Conservation (phyloP, 2,888 invertebrate species). For the Disparrhopalites patrizii region DNA sequence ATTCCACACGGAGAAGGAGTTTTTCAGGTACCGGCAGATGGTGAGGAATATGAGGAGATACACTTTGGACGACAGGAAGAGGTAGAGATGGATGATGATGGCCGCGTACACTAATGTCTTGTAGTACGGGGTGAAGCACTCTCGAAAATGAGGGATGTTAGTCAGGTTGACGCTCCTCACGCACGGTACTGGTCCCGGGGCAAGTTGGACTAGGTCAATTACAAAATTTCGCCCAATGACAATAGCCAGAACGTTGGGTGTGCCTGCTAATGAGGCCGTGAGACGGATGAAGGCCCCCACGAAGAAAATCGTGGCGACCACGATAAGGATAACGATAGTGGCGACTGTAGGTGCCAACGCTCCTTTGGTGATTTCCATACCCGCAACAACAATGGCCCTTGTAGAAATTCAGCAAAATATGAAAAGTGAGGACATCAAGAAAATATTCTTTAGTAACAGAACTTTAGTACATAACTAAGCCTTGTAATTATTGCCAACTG, state of each 20-base stretch:
- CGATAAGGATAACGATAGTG: not conserved
- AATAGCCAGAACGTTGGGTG: not conserved
- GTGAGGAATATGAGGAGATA: constrained; percentile 33
- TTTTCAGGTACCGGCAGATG: constrained; percentile 26
- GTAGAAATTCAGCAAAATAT: too few relatives aligned
- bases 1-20: constrained; percentile 38
- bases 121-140: too few relatives aligned
- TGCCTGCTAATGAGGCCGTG: not conserved
- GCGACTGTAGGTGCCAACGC: not conserved
- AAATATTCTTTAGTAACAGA: too few relatives aligned
- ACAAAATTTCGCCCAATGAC: not conserved
- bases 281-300: not conserved
- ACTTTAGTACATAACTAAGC: too few relatives aligned
- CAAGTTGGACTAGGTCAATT: not conserved
- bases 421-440: too few relatives aligned
- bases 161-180: too few relatives aligned
- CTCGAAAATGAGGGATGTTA: too few relatives aligned
- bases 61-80: constrained; percentile 33
- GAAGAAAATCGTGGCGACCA: not conserved
- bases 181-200: not conserved
- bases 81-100: not conserved
- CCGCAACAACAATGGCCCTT: not conserved
- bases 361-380: constrained; percentile 17
- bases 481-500: too few relatives aligned
- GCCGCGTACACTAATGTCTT: too few relatives aligned